Evolutionary conservation across 2,113 vertebrate species (phyloP).

Genomic region (Bujurquina vittata): DNA sequence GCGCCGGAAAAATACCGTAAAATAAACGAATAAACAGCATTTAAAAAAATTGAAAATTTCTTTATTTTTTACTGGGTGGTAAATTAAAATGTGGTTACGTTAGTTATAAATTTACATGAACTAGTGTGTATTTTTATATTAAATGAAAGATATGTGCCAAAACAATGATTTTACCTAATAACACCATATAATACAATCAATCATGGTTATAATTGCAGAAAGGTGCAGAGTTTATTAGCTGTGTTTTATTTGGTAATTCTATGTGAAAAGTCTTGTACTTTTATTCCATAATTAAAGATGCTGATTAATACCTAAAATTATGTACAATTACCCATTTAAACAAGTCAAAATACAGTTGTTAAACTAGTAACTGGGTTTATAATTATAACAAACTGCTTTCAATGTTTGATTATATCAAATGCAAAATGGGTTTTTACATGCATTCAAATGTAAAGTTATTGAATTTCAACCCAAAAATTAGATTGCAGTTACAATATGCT

Average conservation of each 20-base stretch:
- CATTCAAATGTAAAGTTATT: too few relatives aligned
- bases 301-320: background rate
- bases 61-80: too few relatives aligned
- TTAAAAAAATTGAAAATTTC: too few relatives aligned
- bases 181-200: background rate
- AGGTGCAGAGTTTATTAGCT: background rate
- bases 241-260: background rate
- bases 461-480: too few relatives aligned
- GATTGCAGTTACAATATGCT: too few relatives aligned
- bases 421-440: too few relatives aligned
- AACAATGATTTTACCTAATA: background rate
- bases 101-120: background rate
- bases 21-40: too few relatives aligned
- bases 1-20: too few relatives aligned
- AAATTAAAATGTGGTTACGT: background rate
- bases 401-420: too few relatives aligned
- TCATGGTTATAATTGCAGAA: background rate
- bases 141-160: background rate
- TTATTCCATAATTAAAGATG: background rate
- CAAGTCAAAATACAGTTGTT: too few relatives aligned
- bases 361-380: too few relatives aligned
- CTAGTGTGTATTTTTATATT: background rate
- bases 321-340: fast-evolving
- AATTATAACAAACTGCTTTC: too few relatives aligned
- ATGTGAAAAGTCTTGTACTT: background rate